Evolutionary conservation across 2,797 vertebrate species (phyloP), one percentile per base, ranked within the genome.

Genomic region (Dermochelys coriacea): DNA sequence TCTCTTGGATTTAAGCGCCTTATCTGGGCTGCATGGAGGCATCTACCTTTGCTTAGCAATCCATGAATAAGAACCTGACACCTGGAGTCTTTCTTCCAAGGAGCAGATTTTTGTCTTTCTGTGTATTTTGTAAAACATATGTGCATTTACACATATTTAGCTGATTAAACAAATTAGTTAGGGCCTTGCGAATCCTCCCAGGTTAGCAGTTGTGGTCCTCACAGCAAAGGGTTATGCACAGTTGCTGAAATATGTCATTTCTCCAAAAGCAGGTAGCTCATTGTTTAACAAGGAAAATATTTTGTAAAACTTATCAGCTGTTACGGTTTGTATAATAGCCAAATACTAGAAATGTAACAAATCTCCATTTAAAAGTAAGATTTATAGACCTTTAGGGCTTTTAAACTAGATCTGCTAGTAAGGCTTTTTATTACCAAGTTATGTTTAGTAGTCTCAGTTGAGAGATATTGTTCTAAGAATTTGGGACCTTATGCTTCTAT

Each of bases 91-190:
- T 12, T 31, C 54, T 95, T 86, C 93, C 37, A 87, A 84, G 80
- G 68, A 85, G 71, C 71, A 90, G 80, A 88, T 77, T 41, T 47
- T 2, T 84, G 3, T 47, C 18, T 93, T 34, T 59, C 23, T 86
- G 88, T 64, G 37, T 15, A 50, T 93, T 95, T 91, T 74, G 79
- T 93, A 78, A 37, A 78, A 37, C 12, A 25, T 88, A 25, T 88
- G 5, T 0, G 12, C 15, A 47, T 31, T 23, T 80, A 45, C 37
- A 7, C 50, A 61, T n/a, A 34, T 94, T 94, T 86, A 31, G 84
- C 84, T 93, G 34, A 71, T 88, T 25, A 75, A 86, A 90, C 31
- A 91, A 80, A 64, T 54, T 41, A 88, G 59, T 15, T 8, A 74
- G 81, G 85, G 19, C 41, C 59, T 87, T 91, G 86, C 80, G 34